phyloP scores from a whole-genome alignment of 2,888 invertebrate genomes.

The Horisme vitalbata region DNA sequence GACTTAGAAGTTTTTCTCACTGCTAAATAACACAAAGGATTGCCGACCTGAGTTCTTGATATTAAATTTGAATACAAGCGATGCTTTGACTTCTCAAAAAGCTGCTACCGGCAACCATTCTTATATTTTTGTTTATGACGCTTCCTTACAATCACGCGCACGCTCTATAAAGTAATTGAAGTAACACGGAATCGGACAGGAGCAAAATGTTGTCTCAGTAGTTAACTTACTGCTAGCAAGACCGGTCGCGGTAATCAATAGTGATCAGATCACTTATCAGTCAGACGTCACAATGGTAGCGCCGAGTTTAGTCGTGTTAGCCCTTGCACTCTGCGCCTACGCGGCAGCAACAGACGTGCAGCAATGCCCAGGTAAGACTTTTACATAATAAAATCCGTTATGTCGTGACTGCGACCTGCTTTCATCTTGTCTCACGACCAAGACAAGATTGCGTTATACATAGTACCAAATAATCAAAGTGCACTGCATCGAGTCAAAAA shows the following conservation, averaged over 20 bases:
- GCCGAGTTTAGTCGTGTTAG: constrained; percentile 52
- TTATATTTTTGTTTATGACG: too few species aligned
- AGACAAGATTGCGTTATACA: constrained; percentile 22
- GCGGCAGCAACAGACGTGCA: constrained; percentile 58
- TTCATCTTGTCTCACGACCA: constrained; percentile 46
- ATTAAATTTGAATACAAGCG: too few species aligned
- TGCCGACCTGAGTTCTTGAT: too few species aligned
- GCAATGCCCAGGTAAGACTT: constrained; percentile 67
- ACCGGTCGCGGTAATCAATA: not conserved
- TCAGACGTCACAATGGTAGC: constrained; percentile 59
- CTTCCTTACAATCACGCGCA: too few species aligned
- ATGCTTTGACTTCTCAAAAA: too few species aligned
- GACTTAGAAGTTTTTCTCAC: too few species aligned
- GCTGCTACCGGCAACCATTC: too few species aligned
- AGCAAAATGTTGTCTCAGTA: constrained; percentile 1
- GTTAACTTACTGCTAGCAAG: constrained; percentile 3
- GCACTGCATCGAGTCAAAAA: not conserved
- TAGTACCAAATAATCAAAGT: too few species aligned
- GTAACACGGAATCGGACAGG: constrained; percentile 9
- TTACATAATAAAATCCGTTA: constrained; percentile 53
- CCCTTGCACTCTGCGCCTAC: constrained; percentile 48
- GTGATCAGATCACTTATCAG: not conserved
- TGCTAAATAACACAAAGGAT: too few species aligned
- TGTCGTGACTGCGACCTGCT: constrained; percentile 50
- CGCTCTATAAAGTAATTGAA: constrained; percentile 8